Percentiles rank a stretch among this genome's conserved stretches.
These are phyloP conservation scores for Microctenopoma lineatum DNA, from an alignment of 2,797 vertebrate species.

Conservation along the genomic window DNA sequence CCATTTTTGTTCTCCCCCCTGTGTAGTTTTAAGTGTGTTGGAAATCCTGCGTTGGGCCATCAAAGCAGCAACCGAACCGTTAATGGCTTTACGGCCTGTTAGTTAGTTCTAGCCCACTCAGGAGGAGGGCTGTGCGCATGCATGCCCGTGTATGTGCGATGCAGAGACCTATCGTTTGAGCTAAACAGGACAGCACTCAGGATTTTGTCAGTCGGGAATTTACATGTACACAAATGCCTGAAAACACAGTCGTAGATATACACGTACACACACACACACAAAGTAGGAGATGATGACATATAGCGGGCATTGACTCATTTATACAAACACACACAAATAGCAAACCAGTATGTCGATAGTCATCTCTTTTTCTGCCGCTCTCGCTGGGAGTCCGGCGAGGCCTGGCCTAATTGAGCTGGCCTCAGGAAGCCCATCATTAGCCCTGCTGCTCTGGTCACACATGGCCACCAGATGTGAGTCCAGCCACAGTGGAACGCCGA, in stretches of 20 bases:
- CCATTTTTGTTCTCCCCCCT: conserved; percentile 36
- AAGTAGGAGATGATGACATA: conserved; percentile 15
- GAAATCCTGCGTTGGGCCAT: conserved; percentile 67
- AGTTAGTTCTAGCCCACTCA: conserved; percentile 65
- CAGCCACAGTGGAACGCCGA: conserved; percentile 85
- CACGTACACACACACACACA: conserved; percentile 1
- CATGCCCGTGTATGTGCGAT: conserved; percentile 5
- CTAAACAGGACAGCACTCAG: conserved; percentile 8
- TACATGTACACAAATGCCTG: conserved; percentile 12
- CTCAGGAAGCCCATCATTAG: conserved; percentile 98
- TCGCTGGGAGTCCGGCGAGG: conserved; percentile 82
- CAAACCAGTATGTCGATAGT: conserved; percentile 69
- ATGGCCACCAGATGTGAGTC: conserved; percentile 97
- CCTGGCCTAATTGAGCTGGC: conserved; percentile 91
- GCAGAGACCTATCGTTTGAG: conserved; percentile 24
- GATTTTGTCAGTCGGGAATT: conserved; percentile 11
- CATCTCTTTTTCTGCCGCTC: conserved; percentile 72
- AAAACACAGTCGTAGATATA: not conserved
- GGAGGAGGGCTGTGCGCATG: conserved; percentile 35
- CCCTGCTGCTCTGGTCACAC: conserved; percentile 88
- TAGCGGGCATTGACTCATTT: conserved; percentile 38
- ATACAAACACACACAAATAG: conserved; percentile 52
- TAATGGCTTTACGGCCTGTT: conserved; percentile 74
- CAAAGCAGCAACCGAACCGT: conserved; percentile 63
- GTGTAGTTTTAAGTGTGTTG: conserved; percentile 62